Base-by-base conservation (phyloP, 2,888 invertebrate species). In the Scaeva pyrastri region DNA sequence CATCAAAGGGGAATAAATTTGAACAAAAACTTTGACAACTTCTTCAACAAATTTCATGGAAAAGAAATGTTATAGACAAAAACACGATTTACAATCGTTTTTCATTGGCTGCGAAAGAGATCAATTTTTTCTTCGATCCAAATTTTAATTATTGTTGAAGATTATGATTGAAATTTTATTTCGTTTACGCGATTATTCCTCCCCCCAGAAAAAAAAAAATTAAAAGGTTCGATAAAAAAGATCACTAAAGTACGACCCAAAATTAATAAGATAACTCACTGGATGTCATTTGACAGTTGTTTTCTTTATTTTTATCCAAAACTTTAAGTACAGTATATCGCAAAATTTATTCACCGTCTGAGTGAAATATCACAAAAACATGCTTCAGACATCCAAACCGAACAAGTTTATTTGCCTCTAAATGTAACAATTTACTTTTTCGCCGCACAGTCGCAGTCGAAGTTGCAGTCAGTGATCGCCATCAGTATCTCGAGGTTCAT, bases 301-400 rank as follows among this genome's bases (percentile, higher is more conserved):
- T n/a, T n/a, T n/a, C n/a, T n/a, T n/a, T n/a, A n/a, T n/a, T 60
- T 72, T 48, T 12, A 58, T 52, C 58, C 70, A 62, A 86, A 8
- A 16, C 58, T 45, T 78, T 78, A 64, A 45, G 14, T 36, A 31
- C 70, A 74, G 81, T 82, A 77, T 70, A 77, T 70, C 55, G 43
- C 58, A 77, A 82, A 74, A 75, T 81, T 77, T 86, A 86, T 82
- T 62, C 77, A 77, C 64, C 48, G 70, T 60, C 86, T 77, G 73
- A 82, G 81, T 86, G 86, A 86, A 82, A 86, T 86, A 86, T 86
- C 86, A 82, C 74, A 81, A 74, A 74, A 82, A 86, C 85, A 86
- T 74, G 77, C 85, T 81, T 74, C 81, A 86, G 85, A 80, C 85
- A 86, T 81, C 85, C 77, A 26, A 86, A 64, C 82, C 74, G 71